Evolutionary conservation across 2,797 vertebrate species (phyloP).

Genomic region (Ceyx erithaca): DNA sequence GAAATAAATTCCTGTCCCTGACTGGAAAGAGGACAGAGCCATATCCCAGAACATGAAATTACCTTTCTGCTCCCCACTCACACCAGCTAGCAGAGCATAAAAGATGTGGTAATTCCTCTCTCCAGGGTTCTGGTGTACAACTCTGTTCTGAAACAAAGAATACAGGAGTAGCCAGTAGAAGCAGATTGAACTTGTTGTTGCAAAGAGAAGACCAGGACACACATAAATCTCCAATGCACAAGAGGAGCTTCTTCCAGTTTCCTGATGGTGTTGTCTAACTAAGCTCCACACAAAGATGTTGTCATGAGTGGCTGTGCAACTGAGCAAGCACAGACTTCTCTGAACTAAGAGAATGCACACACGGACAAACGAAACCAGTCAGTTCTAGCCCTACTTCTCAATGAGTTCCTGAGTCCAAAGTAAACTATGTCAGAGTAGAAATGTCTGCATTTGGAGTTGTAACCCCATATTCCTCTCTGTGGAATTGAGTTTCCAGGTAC

Average conservation of each 20-base stretch:
- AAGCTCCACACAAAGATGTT: neutral
- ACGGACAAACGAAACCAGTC: neutral
- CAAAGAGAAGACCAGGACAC: neutral
- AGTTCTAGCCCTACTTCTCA: neutral
- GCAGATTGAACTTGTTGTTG: neutral
- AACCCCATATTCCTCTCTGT: neutral
- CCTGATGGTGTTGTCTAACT: neutral
- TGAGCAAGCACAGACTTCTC: neutral
- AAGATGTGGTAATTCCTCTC: conserved; percentile 95
- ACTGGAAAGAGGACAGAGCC: neutral
- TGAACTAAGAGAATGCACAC: accelerated
- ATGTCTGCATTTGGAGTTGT: neutral
- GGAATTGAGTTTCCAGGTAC: neutral
- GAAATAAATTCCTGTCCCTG: neutral
- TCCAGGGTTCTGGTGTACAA: conserved; percentile 90
- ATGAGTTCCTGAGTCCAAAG: neutral
- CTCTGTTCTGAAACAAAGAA: conserved; percentile 86
- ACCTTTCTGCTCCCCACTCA: conserved; percentile 86
- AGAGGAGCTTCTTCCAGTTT: neutral
- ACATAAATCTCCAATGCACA: neutral
- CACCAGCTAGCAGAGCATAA: conserved; percentile 88
- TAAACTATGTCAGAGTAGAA: neutral
- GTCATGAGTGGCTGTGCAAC: neutral
- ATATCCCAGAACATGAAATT: conserved; percentile 30
- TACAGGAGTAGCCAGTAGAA: conserved; percentile 21